Percentiles rank a stretch among this genome's conserved stretches.
These are phyloP conservation scores for Neelides folsomi DNA, from an alignment of 2,888 invertebrate genomes.

Conservation along the genomic window DNA sequence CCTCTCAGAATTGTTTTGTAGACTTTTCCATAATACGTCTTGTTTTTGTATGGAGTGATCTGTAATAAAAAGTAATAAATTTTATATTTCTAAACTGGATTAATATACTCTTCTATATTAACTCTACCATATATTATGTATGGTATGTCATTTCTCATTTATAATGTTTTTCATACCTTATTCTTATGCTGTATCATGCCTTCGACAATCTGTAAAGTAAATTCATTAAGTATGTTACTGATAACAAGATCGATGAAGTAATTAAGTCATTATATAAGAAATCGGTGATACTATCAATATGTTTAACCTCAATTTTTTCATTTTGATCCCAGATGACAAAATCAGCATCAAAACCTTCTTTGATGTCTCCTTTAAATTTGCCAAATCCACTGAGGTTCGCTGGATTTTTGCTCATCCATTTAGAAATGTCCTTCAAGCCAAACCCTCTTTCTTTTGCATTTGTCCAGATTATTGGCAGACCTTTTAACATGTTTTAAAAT, in stretches of 20 bases:
- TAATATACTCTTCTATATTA: background rate
- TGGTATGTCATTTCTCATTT: constrained; percentile 7
- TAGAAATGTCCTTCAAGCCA: constrained; percentile 44
- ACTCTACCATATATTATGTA: background rate
- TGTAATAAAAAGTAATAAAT: constrained; percentile 35
- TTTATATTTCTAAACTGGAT: constrained; percentile 14
- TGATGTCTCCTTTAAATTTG: constrained; percentile 49
- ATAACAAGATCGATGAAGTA: too few relatives aligned
- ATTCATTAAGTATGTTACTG: too few relatives aligned
- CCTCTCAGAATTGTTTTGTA: constrained; percentile 53
- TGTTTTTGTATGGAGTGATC: constrained; percentile 54
- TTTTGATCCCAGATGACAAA: constrained; percentile 58
- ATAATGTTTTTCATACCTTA: constrained; percentile 42
- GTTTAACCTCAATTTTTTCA: constrained; percentile 44
- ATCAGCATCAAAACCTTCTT: constrained; percentile 54
- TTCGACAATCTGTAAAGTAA: constrained; percentile 35
- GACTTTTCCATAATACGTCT: constrained; percentile 48
- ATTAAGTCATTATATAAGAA: too few relatives aligned
- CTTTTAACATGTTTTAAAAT: constrained; percentile 35
- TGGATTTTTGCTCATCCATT: constrained; percentile 49
- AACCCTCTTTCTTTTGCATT: constrained; percentile 45
- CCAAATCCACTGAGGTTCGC: constrained; percentile 51
- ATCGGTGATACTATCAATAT: too few relatives aligned
- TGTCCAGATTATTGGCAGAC: constrained; percentile 56
- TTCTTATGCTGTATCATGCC: constrained; percentile 54